phyloP scores from a whole-genome alignment of 1,140 invertebrate genomes.

The Planococcus citri region DNA sequence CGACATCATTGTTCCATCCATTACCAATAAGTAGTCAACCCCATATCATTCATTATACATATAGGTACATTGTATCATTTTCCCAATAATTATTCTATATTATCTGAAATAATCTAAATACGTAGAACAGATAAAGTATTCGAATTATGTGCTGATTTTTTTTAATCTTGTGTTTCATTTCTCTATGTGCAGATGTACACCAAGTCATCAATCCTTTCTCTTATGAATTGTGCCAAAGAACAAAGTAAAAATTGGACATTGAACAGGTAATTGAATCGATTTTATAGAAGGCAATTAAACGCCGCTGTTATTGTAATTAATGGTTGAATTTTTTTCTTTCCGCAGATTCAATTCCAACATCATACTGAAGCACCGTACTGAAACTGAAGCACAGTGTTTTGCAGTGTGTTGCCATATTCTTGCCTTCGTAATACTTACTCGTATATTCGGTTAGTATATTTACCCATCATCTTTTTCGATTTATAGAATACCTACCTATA shows the following conservation, averaged over 20 bases:
- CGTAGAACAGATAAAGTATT: no score
- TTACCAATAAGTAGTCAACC: no score
- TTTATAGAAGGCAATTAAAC: no score
- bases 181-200: background rate
- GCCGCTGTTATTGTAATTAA: background rate
- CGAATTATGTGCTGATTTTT: no score
- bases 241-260: background rate
- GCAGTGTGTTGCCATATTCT: background rate
- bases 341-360: background rate
- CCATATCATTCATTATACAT: no score
- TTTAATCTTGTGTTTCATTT: background rate
- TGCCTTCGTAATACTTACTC: background rate
- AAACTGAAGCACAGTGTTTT: background rate
- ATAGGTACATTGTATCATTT: no score
- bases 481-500: no score
- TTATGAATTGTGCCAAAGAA: background rate
- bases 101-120: no score
- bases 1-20: no score
- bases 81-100: no score
- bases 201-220: background rate
- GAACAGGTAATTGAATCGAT: background rate
- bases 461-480: no score
- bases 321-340: background rate
- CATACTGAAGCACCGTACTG: conserved; percentile 1
- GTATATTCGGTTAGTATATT: background rate